phyloP scores from a whole-genome alignment of 2,113 vertebrate species.

The Procavia capensis region DNA sequence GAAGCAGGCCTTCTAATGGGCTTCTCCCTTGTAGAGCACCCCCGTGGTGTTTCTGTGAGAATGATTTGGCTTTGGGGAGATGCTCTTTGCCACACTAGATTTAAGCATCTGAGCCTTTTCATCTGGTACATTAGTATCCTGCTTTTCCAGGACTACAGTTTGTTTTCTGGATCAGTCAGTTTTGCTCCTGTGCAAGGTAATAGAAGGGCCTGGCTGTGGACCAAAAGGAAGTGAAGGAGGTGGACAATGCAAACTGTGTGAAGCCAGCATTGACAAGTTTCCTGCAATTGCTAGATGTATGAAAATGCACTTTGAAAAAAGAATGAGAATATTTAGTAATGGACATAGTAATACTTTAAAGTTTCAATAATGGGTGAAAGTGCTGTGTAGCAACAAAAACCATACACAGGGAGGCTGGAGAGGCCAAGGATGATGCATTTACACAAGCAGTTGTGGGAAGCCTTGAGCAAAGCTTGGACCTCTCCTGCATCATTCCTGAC shows the following conservation, averaged over 20 bases:
- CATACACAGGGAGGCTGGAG: not conserved
- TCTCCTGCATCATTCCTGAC: not conserved
- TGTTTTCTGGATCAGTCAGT: not conserved
- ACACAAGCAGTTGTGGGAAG: too few relatives aligned
- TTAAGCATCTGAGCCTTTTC: not conserved
- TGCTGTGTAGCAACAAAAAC: not conserved
- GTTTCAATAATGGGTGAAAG: not conserved
- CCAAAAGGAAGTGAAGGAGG: not conserved
- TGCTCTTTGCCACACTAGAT: not conserved
- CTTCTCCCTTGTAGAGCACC: not conserved
- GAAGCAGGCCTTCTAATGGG: not conserved
- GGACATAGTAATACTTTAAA: too few relatives aligned
- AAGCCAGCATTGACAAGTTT: not conserved
- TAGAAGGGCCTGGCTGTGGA: not conserved
- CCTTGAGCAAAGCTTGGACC: not conserved
- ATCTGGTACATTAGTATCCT: not conserved
- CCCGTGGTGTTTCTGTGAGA: not conserved
- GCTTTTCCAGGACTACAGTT: not conserved
- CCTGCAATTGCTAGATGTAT: not conserved
- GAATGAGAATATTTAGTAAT: not conserved
- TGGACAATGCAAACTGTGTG: not conserved
- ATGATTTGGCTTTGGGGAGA: not conserved
- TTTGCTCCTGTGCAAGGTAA: not conserved
- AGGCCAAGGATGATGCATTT: not conserved
- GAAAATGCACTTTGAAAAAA: not conserved